A percentile compares a stretch with the other conserved stretches of the same genome.
phyloP scores from a whole-genome alignment of 2,888 invertebrate species.

The Psococerastis gibbosa region DNA sequence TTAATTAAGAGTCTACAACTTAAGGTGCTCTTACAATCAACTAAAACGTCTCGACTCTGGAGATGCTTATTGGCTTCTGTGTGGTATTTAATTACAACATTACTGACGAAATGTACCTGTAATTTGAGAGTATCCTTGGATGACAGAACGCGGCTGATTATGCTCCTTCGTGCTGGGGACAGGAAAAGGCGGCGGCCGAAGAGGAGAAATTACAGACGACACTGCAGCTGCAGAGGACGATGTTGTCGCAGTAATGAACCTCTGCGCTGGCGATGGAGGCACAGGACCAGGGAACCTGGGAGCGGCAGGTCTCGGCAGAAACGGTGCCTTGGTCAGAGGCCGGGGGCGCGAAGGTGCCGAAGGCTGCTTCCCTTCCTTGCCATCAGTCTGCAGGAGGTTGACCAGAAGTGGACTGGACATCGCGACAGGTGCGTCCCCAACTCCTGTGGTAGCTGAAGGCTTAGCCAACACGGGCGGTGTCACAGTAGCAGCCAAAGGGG shows the following conservation, averaged over 20 bases:
- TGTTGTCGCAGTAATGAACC: slow-evolving; percentile 15
- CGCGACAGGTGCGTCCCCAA: slow-evolving; percentile 36
- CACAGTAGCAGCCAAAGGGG: slow-evolving; percentile 12
- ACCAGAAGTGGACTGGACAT: slow-evolving; percentile 78
- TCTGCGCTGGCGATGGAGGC: slow-evolving; percentile 12
- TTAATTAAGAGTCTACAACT: no score
- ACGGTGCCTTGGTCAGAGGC: slow-evolving; percentile 17
- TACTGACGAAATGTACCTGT: no score
- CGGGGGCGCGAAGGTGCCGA: slow-evolving; percentile 19
- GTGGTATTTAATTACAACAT: no score
- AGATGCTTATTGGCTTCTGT: no score
- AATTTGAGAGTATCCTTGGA: slow-evolving; percentile 6
- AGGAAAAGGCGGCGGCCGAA: slow-evolving; percentile 3
- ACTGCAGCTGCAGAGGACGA: slow-evolving; percentile 15
- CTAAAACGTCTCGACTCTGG: no score
- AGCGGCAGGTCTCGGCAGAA: slow-evolving; percentile 19
- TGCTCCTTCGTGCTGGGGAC: background rate
- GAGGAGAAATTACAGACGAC: slow-evolving; percentile 7
- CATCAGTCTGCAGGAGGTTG: slow-evolving; percentile 79
- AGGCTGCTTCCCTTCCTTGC: slow-evolving; percentile 21
- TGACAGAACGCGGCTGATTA: background rate
- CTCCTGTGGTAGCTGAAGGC: slow-evolving; percentile 19
- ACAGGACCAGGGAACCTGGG: slow-evolving; percentile 18
- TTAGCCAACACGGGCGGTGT: slow-evolving; percentile 25
- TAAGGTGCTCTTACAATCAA: no score